Conservation (phyloP, 2,113 vertebrate genomes). For the Rhinolophus sinicus region DNA sequence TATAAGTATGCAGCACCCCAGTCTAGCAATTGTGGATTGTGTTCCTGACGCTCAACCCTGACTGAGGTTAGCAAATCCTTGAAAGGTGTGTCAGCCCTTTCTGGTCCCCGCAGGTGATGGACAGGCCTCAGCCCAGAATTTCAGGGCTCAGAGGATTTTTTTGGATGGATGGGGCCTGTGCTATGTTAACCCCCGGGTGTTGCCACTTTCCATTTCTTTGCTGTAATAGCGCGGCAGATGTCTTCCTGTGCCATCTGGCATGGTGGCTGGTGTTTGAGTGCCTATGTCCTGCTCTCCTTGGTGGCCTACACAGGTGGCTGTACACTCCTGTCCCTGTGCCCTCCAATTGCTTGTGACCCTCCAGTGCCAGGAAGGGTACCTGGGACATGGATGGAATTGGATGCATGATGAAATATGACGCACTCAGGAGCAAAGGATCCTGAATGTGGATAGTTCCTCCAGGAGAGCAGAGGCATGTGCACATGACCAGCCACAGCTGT, state of each 20-base stretch:
- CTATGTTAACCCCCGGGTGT: background rate
- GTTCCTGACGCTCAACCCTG: background rate
- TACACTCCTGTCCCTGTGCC: fast-evolving
- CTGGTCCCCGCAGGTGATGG: background rate
- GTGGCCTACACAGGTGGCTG: too few species aligned
- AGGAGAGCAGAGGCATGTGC: too few species aligned
- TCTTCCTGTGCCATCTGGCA: too few species aligned
- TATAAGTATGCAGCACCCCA: background rate
- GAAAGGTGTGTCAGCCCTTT: background rate
- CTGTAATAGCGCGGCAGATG: background rate
- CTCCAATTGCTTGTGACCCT: background rate
- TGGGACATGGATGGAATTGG: background rate
- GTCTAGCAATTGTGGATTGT: background rate
- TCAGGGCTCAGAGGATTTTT: background rate
- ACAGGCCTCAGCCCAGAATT: background rate
- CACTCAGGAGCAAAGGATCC: background rate
- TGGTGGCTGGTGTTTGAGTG: background rate
- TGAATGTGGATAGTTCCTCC: background rate
- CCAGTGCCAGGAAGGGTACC: background rate
- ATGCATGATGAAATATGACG: background rate
- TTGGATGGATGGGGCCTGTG: background rate
- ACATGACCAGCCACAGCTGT: fast-evolving
- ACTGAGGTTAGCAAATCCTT: background rate
- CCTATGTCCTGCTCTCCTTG: background rate
- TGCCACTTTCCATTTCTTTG: background rate